phyloP scores from a whole-genome alignment of 92 coral and sea anemone genomes.

The Bergia puertoricense region DNA sequence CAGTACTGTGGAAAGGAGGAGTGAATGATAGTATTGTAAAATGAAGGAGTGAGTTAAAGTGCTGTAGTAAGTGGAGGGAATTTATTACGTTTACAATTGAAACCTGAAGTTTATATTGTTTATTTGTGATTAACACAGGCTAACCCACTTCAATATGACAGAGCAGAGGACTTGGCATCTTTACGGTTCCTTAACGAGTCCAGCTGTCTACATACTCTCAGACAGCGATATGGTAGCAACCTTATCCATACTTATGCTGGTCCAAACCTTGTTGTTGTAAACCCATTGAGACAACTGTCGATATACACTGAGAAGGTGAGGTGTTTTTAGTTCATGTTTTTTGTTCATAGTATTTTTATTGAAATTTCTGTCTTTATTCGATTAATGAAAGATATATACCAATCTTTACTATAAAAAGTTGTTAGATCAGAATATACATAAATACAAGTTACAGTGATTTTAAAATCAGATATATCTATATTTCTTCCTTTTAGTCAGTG shows the following conservation, averaged over 20 bases:
- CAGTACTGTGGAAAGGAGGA: background rate
- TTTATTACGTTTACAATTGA: background rate
- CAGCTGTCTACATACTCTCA: slow-evolving; percentile 94
- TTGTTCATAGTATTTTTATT: too few relatives aligned
- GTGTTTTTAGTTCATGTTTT: too few relatives aligned
- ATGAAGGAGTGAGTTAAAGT: background rate
- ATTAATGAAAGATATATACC: too few relatives aligned
- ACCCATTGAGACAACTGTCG: slow-evolving; percentile 81
- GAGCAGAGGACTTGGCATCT: slow-evolving; percentile 98
- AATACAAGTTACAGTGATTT: too few relatives aligned
- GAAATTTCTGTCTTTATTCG: too few relatives aligned
- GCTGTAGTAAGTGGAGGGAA: background rate
- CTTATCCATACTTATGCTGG: slow-evolving; percentile 97
- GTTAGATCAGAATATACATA: too few relatives aligned
- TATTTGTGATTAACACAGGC: slow-evolving; percentile 61
- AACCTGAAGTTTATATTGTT: background rate
- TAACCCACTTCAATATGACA: slow-evolving; percentile 95
- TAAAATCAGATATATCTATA: too few relatives aligned
- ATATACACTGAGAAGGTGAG: slow-evolving; percentile 90
- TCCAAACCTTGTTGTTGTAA: slow-evolving; percentile 85
- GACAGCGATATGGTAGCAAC: slow-evolving; percentile 96
- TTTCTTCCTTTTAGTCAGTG: too few relatives aligned
- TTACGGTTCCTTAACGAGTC: slow-evolving; percentile 94
- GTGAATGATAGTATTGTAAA: too few relatives aligned
- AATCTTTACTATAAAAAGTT: too few relatives aligned